Evolutionary conservation across 2,888 invertebrate genomes (phyloP).

Genomic region (Xylocampa areola): DNA sequence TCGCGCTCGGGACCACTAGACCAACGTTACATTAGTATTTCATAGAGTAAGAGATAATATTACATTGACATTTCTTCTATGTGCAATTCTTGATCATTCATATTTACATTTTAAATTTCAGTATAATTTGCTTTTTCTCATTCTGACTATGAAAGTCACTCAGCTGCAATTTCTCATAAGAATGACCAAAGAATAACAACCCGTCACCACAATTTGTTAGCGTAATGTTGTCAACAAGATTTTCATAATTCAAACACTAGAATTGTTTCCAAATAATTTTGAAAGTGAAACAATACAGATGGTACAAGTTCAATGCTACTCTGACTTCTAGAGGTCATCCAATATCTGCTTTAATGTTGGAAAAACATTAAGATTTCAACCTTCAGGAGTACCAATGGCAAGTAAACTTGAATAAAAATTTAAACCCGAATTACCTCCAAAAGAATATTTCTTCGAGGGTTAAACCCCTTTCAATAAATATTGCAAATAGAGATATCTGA

Average conservation of each 20-base stretch:
- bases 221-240: conserved; percentile 3
- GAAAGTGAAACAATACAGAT: neutral
- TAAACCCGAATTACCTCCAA: neutral
- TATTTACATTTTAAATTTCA: conserved; percentile 9
- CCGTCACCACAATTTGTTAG: neutral
- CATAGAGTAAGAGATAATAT: too few species aligned
- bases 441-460: conserved; percentile 3
- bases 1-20: too few species aligned
- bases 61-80: too few species aligned
- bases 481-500: conserved; percentile 18
- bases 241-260: conserved; percentile 8
- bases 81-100: neutral
- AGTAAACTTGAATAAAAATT: neutral
- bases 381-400: neutral
- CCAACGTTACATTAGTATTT: too few species aligned
- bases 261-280: conserved; percentile 7
- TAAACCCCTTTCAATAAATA: conserved; percentile 19
- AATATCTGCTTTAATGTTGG: too few species aligned
- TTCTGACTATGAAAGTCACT: conserved; percentile 5
- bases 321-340: neutral
- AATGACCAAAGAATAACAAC: neutral
- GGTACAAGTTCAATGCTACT: neutral
- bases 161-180: conserved; percentile 8
- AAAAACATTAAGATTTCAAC: too few species aligned
- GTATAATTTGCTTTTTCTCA: conserved; percentile 8